These are phyloP conservation scores for Aplocera efformata DNA, from an alignment of 2,888 invertebrate genomes.

Conservation along the genomic window DNA sequence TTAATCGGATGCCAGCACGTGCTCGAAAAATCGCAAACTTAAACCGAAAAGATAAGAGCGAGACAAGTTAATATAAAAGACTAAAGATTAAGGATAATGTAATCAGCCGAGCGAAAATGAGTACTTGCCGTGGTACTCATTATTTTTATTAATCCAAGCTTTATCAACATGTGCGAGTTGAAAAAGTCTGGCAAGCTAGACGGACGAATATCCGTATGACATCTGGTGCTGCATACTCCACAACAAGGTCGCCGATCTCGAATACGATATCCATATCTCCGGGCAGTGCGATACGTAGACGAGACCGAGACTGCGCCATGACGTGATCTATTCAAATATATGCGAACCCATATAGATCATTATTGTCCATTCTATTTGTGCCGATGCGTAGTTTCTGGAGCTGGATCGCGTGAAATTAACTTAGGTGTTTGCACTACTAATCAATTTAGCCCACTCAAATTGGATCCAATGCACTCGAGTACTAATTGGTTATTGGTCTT, in stretches of 20 bases:
- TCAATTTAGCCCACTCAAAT: slow-evolving; percentile 1
- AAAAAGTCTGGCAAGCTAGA: slow-evolving; percentile 17
- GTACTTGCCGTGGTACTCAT: too few species aligned
- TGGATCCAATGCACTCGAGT: slow-evolving; percentile 2
- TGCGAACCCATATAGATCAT: slow-evolving; percentile 41
- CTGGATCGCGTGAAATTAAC: slow-evolving; percentile 8
- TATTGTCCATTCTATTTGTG: slow-evolving; percentile 6
- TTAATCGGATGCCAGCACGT: too few species aligned
- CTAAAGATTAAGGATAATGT: too few species aligned
- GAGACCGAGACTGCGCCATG: slow-evolving; percentile 44
- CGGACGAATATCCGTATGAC: slow-evolving; percentile 21
- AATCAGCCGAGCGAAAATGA: too few species aligned
- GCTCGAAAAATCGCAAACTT: too few species aligned
- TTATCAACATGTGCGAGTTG: slow-evolving; percentile 12
- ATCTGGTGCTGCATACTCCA: slow-evolving; percentile 25
- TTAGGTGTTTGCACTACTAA: slow-evolving; percentile 6
- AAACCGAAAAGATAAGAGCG: too few species aligned
- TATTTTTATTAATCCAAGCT: slow-evolving; percentile 2
- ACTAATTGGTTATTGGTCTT: slow-evolving; percentile 1
- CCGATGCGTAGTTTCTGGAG: slow-evolving; percentile 1
- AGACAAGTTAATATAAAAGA: too few species aligned
- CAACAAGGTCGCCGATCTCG: slow-evolving; percentile 42
- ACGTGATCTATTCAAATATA: slow-evolving; percentile 42
- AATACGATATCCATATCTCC: slow-evolving; percentile 38
- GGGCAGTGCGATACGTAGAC: slow-evolving; percentile 48